These are phyloP conservation scores for Sinosuthora webbiana DNA, from an alignment of 2,113 vertebrate genomes.

Conservation along the genomic window DNA sequence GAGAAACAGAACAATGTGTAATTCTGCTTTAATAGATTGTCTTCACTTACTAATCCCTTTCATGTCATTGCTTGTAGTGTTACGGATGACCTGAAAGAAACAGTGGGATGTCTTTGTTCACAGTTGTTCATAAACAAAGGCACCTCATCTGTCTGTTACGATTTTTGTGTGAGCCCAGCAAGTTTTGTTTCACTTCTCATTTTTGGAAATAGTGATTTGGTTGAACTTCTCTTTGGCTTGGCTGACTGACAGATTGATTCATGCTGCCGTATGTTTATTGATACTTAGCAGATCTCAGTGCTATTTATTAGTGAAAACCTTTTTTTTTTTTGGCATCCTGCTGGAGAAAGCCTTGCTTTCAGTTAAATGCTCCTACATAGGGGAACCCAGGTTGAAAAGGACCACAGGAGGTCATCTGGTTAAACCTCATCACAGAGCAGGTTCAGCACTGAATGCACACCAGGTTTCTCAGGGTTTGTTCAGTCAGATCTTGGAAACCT, in stretches of 20 bases:
- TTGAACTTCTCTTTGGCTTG: neutral
- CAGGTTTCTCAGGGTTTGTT: neutral
- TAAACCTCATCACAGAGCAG: neutral
- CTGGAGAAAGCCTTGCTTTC: neutral
- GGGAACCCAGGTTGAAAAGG: neutral
- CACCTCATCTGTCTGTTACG: neutral
- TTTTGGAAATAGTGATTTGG: neutral
- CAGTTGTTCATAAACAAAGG: neutral
- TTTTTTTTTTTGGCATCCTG: neutral
- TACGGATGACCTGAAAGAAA: neutral
- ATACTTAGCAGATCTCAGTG: neutral
- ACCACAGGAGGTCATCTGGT: neutral
- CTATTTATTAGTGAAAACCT: neutral
- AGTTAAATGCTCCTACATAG: neutral
- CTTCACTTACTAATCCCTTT: neutral
- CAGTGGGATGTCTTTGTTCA: neutral
- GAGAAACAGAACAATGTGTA: neutral
- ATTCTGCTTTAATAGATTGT: neutral
- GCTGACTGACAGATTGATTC: neutral
- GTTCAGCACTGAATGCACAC: neutral
- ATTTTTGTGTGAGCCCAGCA: neutral
- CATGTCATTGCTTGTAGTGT: neutral
- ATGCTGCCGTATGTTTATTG: neutral
- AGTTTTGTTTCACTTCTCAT: neutral
- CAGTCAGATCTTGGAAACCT: neutral